Evolutionary conservation across 2,113 vertebrate genomes (phyloP), one percentile per base, ranked within the genome.

Genomic region (Strigops habroptila): DNA sequence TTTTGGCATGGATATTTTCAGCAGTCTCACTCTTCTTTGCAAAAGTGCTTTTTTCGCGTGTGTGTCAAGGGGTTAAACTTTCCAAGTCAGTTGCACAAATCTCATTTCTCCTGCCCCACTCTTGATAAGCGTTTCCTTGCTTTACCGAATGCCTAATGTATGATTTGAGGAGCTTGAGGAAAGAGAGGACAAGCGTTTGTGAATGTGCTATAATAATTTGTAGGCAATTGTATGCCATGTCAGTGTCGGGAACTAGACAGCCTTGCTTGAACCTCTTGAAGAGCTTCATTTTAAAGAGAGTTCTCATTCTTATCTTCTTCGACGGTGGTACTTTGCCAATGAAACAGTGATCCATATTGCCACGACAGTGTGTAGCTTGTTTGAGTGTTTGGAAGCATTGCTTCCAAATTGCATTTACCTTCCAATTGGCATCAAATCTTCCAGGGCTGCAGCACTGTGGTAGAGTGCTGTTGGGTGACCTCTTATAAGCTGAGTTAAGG

Each of bases 351-450:
- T 22, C 30, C 25, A 7, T 7, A 1, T 19, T 30, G 49, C 35
- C 1, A 1, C 28, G 51, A 43, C 43, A 23, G 24, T 3, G 1
- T 23, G 5, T 21, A 51, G 18, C n/a, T 59, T 18, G 4, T 46
- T 44, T 37, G 49, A 14, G 0, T 27, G n/a, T 27, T 68, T 30
- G 9, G 68, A 67, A 41, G 46, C 28, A 7, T 53, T 48, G 39
- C 46, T 68, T 53, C 33, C 43, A 46, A 21, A 59, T 8, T 18
- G 12, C 4, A 1, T 4, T 5, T 19, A 21, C 35, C 31, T 41
- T 55, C 43, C 1, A 3, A 19, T 44, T 86, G 60, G 11, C 12
- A 4, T n/a, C 1, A 0, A 3, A 3, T 48, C 53, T 43, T 63
- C 30, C 25, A 28, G 62, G 31, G 37, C 49, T 59, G 43, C 33